A percentile compares a stretch with the other conserved stretches of the same genome.
Evolutionary conservation across 1,140 invertebrate genomes (phyloP).

Genomic region (Macrocentrus cingulum): DNA sequence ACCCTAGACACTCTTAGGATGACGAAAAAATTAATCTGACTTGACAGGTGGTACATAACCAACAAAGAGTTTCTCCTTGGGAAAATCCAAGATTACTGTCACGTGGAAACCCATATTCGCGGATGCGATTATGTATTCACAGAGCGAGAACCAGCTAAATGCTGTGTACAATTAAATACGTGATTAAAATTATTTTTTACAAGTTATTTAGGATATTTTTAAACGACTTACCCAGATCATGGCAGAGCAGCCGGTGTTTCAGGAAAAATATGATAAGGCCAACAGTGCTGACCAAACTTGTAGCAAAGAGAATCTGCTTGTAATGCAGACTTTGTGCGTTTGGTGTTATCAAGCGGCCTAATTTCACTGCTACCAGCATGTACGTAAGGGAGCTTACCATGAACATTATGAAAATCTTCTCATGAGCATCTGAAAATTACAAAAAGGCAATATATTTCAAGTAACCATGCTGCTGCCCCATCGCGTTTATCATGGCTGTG

Average conservation of each 20-base stretch:
- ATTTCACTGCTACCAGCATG: conserved; percentile 73
- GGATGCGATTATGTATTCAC: conserved; percentile 86
- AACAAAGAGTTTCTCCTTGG: conserved; percentile 76
- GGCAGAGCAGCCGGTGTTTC: conserved; percentile 83
- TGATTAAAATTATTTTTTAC: no score
- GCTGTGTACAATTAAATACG: conserved; percentile 64
- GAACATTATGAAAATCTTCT: conserved; percentile 90
- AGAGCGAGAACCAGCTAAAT: conserved; percentile 91
- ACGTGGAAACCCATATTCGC: conserved; percentile 91
- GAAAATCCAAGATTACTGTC: conserved; percentile 83
- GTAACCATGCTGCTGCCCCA: no score
- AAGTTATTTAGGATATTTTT: no score
- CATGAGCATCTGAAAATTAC: conserved; percentile 78
- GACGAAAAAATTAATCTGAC: conserved; percentile 44
- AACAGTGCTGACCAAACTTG: conserved; percentile 75
- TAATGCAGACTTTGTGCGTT: conserved; percentile 64
- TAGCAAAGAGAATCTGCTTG: conserved; percentile 74
- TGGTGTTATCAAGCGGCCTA: conserved; percentile 55
- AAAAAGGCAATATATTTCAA: conserved; percentile 23
- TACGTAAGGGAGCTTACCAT: conserved; percentile 85
- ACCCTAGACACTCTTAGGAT: conserved; percentile 52
- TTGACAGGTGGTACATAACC: conserved; percentile 59
- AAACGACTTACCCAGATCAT: conserved; percentile 80
- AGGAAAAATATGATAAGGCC: conserved; percentile 84
- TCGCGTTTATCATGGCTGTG: no score